Percentiles rank a stretch among this genome's conserved stretches.
phyloP scores from a whole-genome alignment of 2,113 vertebrate genomes.

The Dasyornis broadbenti region DNA sequence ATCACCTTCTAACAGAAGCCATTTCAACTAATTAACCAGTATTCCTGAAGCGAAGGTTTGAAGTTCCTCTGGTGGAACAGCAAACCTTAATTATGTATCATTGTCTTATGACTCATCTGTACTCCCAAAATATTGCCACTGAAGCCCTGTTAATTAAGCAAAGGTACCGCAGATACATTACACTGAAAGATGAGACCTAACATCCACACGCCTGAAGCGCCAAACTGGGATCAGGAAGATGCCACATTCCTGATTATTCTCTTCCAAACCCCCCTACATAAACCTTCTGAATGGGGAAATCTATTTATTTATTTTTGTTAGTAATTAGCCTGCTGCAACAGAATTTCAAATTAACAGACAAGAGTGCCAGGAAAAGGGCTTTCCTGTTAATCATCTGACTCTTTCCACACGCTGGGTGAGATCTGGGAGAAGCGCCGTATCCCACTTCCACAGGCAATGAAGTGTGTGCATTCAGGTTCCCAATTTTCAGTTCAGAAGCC shows the following conservation, averaged over 20 bases:
- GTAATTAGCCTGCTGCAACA: background rate
- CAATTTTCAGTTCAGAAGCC: conserved; percentile 3
- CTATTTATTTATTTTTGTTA: background rate
- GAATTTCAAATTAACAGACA: background rate
- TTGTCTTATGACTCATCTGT: background rate
- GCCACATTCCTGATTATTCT: background rate
- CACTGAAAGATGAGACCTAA: background rate
- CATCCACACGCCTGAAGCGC: fast-evolving
- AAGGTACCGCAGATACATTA: background rate
- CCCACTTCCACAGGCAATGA: background rate
- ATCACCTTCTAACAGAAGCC: background rate
- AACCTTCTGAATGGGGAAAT: background rate
- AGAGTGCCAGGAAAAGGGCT: background rate
- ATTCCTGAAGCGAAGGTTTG: background rate
- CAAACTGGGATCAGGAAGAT: background rate
- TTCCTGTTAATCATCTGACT: background rate
- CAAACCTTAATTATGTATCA: conserved; percentile 12
- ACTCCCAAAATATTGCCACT: background rate
- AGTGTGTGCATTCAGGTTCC: background rate
- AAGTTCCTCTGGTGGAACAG: background rate
- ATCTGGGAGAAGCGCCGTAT: fast-evolving
- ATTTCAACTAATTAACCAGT: background rate
- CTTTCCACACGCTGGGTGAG: fast-evolving
- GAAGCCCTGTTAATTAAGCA: background rate
- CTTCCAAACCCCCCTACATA: background rate